Base-by-base conservation (phyloP, 2,888 invertebrate species). In the Bombyx huttoni region DNA sequence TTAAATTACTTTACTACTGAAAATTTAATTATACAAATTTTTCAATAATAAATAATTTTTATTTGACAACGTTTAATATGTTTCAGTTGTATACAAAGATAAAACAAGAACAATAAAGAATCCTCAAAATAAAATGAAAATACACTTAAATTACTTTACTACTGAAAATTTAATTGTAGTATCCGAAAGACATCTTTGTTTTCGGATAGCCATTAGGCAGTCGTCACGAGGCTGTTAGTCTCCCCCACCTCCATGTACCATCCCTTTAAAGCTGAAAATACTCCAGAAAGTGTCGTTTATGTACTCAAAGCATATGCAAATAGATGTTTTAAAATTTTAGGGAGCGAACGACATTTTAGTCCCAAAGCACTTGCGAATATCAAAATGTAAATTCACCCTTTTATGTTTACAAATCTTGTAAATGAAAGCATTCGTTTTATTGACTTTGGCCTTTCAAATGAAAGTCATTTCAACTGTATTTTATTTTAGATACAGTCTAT, bases 301-400 rank as follows among this genome's bases (percentile, higher is more conserved):
- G 78, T 86, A 83, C 82, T 81, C 85, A 88, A 88, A 88, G 87
- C 85, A 85, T 87, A 88, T 87, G 87, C 87, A 87, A 88, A 88
- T 88, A 62, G 80, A 76, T 86, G 86, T 86, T 88, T 88, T 87
- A 87, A 88, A 86, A 88, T 86, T 86, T 86, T 87, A 87, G 87
- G 86, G 83, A 79, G 83, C 78, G 80, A 84, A 81, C 73, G 80
- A 78, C 82, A 81, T 78, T 85, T 84, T 81, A 78, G 80, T 82
- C 86, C 80, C 87, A 65, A 72, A 84, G 86, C 86, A 84, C 81
- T 87, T 81, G 85, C 78, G 76, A 83, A 82, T 80, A 88, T 88
- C 84, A 87, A 86, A 87, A 87, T 87, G 88, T 85, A 86, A 88
- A 88, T 88, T 79, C 73, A 87, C 86, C 86, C 87, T 88, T 88